phyloP scores from a whole-genome alignment of 2,113 vertebrate species.

The Platanista minor region DNA sequence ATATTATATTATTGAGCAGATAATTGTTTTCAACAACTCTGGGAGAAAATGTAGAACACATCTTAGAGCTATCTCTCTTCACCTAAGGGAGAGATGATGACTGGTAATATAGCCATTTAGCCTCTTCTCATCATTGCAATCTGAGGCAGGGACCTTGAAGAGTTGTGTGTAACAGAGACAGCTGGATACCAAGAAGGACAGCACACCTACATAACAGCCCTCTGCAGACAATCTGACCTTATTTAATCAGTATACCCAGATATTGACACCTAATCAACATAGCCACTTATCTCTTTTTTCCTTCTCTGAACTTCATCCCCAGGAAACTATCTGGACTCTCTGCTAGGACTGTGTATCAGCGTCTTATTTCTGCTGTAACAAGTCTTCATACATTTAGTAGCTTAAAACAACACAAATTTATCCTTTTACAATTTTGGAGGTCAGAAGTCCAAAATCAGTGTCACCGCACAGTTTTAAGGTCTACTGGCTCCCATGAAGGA shows the following conservation, averaged over 20 bases:
- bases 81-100: neutral
- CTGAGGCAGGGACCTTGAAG: too few species aligned
- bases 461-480: neutral
- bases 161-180: neutral
- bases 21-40: neutral
- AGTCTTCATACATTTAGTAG: neutral
- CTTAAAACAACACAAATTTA: neutral
- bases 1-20: neutral
- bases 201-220: too few species aligned
- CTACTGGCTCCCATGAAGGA: too few species aligned
- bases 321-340: neutral
- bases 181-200: neutral
- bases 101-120: neutral
- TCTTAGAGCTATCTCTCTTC: neutral
- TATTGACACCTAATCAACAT: neutral
- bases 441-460: neutral
- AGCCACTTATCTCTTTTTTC: neutral
- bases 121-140: neutral
- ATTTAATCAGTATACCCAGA: neutral
- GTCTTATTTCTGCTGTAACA: neutral
- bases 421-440: neutral
- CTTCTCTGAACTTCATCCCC: neutral
- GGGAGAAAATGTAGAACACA: neutral
- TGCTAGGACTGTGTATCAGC: neutral
- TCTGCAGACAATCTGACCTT: too few species aligned